These are phyloP conservation scores for Sebastes wilsoni DNA, from an alignment of 2,797 vertebrate species.

Conservation along the genomic window DNA sequence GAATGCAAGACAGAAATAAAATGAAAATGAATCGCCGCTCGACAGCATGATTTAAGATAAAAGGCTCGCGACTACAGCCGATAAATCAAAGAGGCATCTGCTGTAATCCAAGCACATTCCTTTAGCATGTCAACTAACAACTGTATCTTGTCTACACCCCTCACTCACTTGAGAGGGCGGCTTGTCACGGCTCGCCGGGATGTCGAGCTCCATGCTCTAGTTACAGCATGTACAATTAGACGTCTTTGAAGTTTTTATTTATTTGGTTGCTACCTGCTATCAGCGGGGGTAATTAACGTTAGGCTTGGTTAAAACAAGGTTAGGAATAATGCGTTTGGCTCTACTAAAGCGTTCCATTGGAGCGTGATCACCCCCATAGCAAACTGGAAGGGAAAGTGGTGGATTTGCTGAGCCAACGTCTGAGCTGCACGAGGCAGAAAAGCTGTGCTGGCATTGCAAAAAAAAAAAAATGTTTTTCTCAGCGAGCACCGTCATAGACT, in stretches of 20 bases:
- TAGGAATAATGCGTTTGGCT: slow-evolving; percentile 35
- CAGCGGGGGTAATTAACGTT: slow-evolving; percentile 31
- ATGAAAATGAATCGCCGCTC: slow-evolving; percentile 68
- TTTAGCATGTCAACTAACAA: slow-evolving; percentile 75
- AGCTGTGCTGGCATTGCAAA: slow-evolving; percentile 9
- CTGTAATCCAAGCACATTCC: slow-evolving; percentile 75
- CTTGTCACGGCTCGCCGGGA: slow-evolving; percentile 48
- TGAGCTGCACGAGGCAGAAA: background rate
- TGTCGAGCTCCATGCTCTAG: slow-evolving; percentile 11
- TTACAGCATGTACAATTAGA: slow-evolving; percentile 40
- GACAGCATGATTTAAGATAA: slow-evolving; percentile 72
- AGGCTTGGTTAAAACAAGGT: slow-evolving; percentile 23
- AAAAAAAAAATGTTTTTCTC: background rate
- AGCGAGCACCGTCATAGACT: slow-evolving; percentile 7
- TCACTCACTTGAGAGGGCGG: slow-evolving; percentile 44
- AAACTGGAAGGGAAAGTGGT: slow-evolving; percentile 15
- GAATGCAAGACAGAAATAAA: slow-evolving; percentile 73
- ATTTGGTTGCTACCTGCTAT: slow-evolving; percentile 6
- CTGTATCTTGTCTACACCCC: slow-evolving; percentile 68
- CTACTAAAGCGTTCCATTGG: slow-evolving; percentile 4
- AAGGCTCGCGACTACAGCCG: slow-evolving; percentile 41
- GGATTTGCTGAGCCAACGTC: slow-evolving; percentile 21
- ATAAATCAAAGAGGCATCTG: slow-evolving; percentile 72
- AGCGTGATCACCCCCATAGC: background rate
- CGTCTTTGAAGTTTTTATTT: slow-evolving; percentile 27